Evolutionary conservation across 2,888 invertebrate species (phyloP).

Genomic region (Drosophila atripex): DNA sequence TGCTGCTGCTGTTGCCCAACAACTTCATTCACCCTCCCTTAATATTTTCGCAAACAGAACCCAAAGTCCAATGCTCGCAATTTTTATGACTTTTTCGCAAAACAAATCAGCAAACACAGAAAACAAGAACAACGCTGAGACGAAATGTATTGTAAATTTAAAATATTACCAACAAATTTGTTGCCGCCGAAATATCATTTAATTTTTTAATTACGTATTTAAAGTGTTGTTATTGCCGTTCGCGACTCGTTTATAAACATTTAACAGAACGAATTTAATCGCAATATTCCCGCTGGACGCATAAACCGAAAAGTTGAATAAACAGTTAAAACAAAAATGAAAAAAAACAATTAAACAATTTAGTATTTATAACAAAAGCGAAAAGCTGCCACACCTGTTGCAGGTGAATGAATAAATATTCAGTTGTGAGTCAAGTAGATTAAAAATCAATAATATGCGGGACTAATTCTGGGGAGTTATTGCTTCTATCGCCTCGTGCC

Average conservation of each 20-base stretch:
- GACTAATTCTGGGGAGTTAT: not conserved
- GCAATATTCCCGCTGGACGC: conserved; percentile 21
- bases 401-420: conserved; percentile 41
- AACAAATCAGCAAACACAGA: conserved; percentile 55
- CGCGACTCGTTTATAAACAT: conserved; percentile 62
- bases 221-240: conserved; percentile 43
- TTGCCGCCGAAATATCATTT: conserved; percentile 51
- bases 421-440: conserved; percentile 32
- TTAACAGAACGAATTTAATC: conserved; percentile 38
- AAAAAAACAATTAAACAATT: conserved; percentile 32
- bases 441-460: not conserved
- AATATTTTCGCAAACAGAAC: conserved; percentile 15
- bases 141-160: conserved; percentile 34
- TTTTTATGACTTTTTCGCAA: conserved; percentile 56
- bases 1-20: conserved; percentile 32
- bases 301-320: conserved; percentile 40
- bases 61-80: conserved; percentile 71
- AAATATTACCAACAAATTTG: conserved; percentile 39
- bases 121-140: conserved; percentile 21
- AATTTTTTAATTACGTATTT: conserved; percentile 68
- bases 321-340: conserved; percentile 37
- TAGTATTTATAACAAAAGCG: conserved; percentile 22
- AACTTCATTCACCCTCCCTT: conserved; percentile 3
- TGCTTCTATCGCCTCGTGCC: conserved; percentile 12
- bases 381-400: conserved; percentile 55